Conservation (phyloP, 2,797 vertebrate genomes). For the Halcyon leucocephala region DNA sequence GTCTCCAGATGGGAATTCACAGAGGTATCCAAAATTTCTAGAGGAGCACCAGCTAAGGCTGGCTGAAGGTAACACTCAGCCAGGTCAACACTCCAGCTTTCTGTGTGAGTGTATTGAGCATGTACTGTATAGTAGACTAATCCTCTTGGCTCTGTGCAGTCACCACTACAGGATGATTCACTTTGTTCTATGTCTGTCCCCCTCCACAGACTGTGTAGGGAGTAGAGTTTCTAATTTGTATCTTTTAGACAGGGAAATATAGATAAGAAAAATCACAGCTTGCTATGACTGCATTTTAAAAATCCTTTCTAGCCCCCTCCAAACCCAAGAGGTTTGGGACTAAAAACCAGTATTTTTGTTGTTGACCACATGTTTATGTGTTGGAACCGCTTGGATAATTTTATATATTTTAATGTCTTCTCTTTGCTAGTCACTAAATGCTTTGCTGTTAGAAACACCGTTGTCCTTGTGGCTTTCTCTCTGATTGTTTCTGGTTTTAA, state of each 20-base stretch:
- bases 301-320: not conserved
- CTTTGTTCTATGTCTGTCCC: not conserved
- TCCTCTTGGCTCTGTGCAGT: not conserved
- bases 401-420: not conserved
- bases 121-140: not conserved
- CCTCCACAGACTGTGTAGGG: not conserved
- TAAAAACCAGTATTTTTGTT: not conserved
- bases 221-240: not conserved
- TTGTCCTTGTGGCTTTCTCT: not conserved
- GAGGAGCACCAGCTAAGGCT: not conserved
- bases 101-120: not conserved
- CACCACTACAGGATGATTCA: not conserved
- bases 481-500: not conserved
- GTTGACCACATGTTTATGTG: fast-evolving
- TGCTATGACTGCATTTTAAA: not conserved
- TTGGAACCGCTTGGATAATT: not conserved
- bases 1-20: not conserved
- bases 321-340: not conserved
- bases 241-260: not conserved
- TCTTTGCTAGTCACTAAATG: not conserved
- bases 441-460: not conserved
- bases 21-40: not conserved
- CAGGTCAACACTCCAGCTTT: not conserved
- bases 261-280: not conserved
- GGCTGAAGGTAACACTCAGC: not conserved